Conservation (phyloP, 2,113 vertebrate genomes). For the Clarias macrocephalus region DNA sequence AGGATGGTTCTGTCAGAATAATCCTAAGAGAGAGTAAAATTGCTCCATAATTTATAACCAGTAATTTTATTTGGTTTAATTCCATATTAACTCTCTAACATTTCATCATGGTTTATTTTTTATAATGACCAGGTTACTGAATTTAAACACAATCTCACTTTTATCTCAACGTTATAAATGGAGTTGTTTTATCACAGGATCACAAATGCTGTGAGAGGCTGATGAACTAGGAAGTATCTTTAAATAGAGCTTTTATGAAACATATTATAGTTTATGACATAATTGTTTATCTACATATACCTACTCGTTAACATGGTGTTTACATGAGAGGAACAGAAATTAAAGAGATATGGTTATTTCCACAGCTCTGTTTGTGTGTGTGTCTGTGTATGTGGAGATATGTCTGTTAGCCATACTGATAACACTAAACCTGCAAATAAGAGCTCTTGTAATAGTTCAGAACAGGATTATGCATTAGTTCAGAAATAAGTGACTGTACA, state of each 20-base stretch:
- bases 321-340: background rate
- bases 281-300: background rate
- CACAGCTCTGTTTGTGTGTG: background rate
- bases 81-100: background rate
- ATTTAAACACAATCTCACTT: background rate
- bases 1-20: background rate
- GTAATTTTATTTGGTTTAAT: background rate
- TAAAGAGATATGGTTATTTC: background rate
- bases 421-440: background rate
- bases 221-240: background rate
- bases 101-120: background rate
- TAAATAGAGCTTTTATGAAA: background rate
- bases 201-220: background rate
- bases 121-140: background rate
- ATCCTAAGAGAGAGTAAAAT: background rate
- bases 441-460: background rate
- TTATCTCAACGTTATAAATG: background rate
- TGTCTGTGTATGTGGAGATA: background rate
- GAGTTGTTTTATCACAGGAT: background rate
- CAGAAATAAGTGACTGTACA: background rate
- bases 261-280: background rate
- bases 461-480: background rate
- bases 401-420: background rate
- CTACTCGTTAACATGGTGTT: background rate
- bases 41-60: background rate